A percentile compares a stretch with the other conserved stretches of the same genome.
Conservation (phyloP, 2,888 invertebrate genomes). For the Hydraecia micacea region DNA sequence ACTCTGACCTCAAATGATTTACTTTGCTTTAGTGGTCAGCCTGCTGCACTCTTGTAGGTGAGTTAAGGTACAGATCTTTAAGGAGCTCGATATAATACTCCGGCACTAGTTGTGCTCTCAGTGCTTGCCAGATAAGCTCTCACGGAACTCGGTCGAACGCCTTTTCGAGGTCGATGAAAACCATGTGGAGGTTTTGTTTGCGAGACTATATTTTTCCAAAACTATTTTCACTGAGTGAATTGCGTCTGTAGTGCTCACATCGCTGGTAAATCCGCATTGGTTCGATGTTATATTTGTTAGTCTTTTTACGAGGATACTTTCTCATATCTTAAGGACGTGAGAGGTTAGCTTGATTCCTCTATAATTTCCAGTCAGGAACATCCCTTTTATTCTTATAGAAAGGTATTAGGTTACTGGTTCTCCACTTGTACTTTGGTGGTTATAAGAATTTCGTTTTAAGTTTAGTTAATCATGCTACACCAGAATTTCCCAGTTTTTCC, state of each 20-base stretch:
- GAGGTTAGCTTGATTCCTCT: not conserved
- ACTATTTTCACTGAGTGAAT: not conserved
- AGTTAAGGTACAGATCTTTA: not conserved
- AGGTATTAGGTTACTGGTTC: not conserved
- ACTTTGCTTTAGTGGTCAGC: no score
- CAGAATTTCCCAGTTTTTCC: not conserved
- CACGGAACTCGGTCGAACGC: not conserved
- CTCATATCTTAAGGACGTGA: not conserved
- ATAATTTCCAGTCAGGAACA: not conserved
- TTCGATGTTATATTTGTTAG: not conserved
- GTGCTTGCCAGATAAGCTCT: not conserved
- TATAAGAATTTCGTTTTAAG: not conserved
- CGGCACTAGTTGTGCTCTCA: not conserved
- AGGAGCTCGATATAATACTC: not conserved
- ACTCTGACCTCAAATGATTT: conserved; percentile 7
- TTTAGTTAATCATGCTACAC: not conserved
- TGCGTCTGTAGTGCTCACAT: not conserved
- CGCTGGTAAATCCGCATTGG: not conserved
- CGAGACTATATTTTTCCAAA: not conserved
- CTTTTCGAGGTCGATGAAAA: not conserved
- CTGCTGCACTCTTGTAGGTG: not conserved
- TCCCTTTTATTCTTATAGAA: not conserved
- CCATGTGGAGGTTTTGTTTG: not conserved
- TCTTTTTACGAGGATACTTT: not conserved
- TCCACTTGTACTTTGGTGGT: not conserved